Base-by-base conservation (phyloP, 1,140 invertebrate species). In the Antheraea pernyi region DNA sequence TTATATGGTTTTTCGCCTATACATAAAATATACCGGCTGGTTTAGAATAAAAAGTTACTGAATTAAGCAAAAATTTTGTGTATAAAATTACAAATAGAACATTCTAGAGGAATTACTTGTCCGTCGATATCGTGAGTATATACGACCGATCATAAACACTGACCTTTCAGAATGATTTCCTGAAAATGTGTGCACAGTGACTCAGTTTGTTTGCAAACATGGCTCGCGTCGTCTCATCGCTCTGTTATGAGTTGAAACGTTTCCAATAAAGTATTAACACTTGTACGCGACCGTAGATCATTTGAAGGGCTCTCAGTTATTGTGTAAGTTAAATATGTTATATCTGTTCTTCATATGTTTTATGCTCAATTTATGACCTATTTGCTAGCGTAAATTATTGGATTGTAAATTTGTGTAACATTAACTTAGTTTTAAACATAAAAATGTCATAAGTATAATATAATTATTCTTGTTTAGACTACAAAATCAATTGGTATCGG, bases 211-310 rank as follows among this genome's bases (percentile, higher is more conserved):
- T 53, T 53, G 46, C 46, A 53, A 53, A 53, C 46, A 53, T n/a
- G 46, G 46, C 13, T 53, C 46, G 46, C 46, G 11, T 53, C 46
- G 46, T 53, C 46, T 53, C 46, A 53, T 53, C 46, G 11, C 16
- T 16, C 1, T n/a, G 37, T 63, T 63, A 37, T 63, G 61, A 63
- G 30, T 63, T 63, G 61, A 63, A 63, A 63, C 30, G 16, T 37
- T n/a, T 63, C 61, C 61, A 63, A 63, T 63, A 63, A 63, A 7
- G 61, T 22, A 53, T 53, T 53, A 53, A 53, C 46, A 53, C 46
- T 13, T 53, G 11, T 53, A 10, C 46, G 16, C 46, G 46, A 13
- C 46, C 46, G 16, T 16, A 53, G 11, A 53, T 53, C 46, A n/a
- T 16, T 16, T 53, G 5, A 53, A 53, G 46, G 46, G 46, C 11